phyloP scores from a whole-genome alignment of 92 coral and sea anemone species.

The Zoanthus solanderi region DNA sequence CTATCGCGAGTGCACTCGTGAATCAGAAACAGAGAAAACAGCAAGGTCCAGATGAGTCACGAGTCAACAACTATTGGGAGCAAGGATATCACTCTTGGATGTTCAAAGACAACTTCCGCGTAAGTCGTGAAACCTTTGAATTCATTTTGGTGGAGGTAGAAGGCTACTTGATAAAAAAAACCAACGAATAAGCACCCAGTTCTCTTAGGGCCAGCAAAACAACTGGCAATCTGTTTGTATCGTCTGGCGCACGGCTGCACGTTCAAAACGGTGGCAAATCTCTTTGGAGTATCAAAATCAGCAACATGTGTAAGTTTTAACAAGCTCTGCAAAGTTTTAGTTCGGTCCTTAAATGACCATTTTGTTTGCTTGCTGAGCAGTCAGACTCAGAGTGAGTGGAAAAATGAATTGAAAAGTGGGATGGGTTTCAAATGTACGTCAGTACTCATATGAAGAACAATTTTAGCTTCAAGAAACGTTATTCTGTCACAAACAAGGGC shows the following conservation, averaged over 20 bases:
- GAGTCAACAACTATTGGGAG: slow-evolving; percentile 11
- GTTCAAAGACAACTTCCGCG: slow-evolving; percentile 20
- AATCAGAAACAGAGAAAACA: slow-evolving; percentile 11
- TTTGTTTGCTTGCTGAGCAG: slow-evolving; percentile 10
- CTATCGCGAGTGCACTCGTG: slow-evolving; percentile 12
- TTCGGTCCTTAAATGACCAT: background rate
- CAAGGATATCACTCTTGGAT: slow-evolving; percentile 19
- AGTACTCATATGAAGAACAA: slow-evolving; percentile 15
- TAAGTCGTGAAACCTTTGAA: slow-evolving; percentile 15
- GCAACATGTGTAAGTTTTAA: slow-evolving; percentile 19
- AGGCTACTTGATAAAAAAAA: background rate
- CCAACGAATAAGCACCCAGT: slow-evolving; percentile 7
- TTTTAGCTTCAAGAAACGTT: slow-evolving; percentile 13
- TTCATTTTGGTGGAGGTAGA: slow-evolving; percentile 28
- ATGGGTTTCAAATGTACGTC: slow-evolving; percentile 24
- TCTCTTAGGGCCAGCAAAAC: slow-evolving; percentile 24
- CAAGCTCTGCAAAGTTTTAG: slow-evolving; percentile 13
- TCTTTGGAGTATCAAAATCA: slow-evolving; percentile 7
- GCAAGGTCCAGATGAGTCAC: slow-evolving; percentile 7
- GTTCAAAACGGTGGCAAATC: slow-evolving; percentile 21
- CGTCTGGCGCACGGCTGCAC: slow-evolving; percentile 25
- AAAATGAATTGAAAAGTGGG: slow-evolving; percentile 10
- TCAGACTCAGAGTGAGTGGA: slow-evolving; percentile 1
- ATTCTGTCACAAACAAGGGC: background rate
- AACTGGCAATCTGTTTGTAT: slow-evolving; percentile 22